These are phyloP conservation scores for Acropora tenuis DNA, from an alignment of 64 coral and sea anemone species.

Conservation along the genomic window DNA sequence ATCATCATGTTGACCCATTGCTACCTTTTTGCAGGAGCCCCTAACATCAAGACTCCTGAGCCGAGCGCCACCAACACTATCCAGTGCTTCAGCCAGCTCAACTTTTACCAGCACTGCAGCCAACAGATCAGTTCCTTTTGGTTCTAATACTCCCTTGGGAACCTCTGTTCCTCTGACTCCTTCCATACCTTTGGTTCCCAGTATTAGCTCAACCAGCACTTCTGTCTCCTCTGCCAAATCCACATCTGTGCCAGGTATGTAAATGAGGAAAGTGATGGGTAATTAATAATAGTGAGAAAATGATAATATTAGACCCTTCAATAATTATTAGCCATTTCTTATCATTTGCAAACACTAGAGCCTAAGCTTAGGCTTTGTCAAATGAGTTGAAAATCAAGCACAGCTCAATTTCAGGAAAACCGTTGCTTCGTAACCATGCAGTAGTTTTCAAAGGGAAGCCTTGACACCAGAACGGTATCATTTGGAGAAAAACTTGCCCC, in stretches of 20 bases:
- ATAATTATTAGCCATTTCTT: too few relatives aligned
- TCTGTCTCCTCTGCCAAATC: background rate
- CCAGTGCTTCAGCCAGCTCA: constrained; percentile 47
- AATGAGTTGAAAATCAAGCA: too few relatives aligned
- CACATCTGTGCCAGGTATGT: background rate
- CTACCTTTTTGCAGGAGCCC: constrained; percentile 32
- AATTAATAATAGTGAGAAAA: background rate
- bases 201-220: constrained; percentile 1
- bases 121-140: constrained; percentile 21
- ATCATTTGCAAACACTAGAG: too few relatives aligned
- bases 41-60: constrained; percentile 63
- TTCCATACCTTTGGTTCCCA: constrained; percentile 11
- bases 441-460: too few relatives aligned
- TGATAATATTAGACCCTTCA: background rate
- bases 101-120: constrained; percentile 65
- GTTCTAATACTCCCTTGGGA: constrained; percentile 3
- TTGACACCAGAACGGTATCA: too few relatives aligned
- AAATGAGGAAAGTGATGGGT: too few relatives aligned
- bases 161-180: constrained; percentile 2
- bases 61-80: constrained; percentile 39
- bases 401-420: too few relatives aligned
- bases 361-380: too few relatives aligned
- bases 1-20: background rate
- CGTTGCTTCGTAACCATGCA: too few relatives aligned
- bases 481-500: too few relatives aligned